Evolutionary conservation across 2,113 vertebrate species (phyloP).

Genomic region (Gavialis gangeticus): DNA sequence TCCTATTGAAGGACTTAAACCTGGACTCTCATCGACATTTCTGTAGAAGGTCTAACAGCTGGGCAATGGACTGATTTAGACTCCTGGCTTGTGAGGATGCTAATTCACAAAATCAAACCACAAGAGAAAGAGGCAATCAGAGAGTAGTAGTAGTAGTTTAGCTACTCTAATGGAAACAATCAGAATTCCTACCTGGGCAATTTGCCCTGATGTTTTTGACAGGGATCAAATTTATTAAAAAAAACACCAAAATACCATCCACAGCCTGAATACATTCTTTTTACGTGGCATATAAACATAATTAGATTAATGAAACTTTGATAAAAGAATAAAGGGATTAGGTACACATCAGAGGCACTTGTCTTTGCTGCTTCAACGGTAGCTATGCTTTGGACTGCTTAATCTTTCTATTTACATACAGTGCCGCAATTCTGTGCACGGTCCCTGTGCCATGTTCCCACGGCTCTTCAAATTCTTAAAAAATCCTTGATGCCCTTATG

Average conservation of each 20-base stretch:
- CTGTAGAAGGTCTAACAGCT: not conserved
- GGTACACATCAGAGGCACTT: conserved; percentile 67
- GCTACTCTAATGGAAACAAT: not conserved
- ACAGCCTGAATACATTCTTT: not conserved
- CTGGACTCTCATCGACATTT: not conserved
- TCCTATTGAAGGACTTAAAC: not conserved
- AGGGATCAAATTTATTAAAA: not conserved
- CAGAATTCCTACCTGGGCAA: not conserved
- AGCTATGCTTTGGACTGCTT: conserved; percentile 32
- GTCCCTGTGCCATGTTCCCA: not conserved
- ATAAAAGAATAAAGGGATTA: conserved; percentile 32
- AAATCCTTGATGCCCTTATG: not conserved
- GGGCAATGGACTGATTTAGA: not conserved
- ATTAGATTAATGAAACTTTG: not conserved
- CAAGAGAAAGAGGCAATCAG: not conserved
- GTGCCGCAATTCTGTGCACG: not conserved
- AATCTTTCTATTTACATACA: not conserved
- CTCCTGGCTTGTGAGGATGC: not conserved
- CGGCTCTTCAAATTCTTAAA: not conserved
- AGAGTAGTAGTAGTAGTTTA: not conserved
- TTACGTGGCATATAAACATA: not conserved
- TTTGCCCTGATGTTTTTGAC: not conserved
- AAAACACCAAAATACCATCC: not conserved
- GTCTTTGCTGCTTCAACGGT: conserved; percentile 54
- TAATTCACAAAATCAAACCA: not conserved